These are phyloP conservation scores for Zelleria hepariella DNA, from an alignment of 2,888 invertebrate species.

Conservation along the genomic window DNA sequence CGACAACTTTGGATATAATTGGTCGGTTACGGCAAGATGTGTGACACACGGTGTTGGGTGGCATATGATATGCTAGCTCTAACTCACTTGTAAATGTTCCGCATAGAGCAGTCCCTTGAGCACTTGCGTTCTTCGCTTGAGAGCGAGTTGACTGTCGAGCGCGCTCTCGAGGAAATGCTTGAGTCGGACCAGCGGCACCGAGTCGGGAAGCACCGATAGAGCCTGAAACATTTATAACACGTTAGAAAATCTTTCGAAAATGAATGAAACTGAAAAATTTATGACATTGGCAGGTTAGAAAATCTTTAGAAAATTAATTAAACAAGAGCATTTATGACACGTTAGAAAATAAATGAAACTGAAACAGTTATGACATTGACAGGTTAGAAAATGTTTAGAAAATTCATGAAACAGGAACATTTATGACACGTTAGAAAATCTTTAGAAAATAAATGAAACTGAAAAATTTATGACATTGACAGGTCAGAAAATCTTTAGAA, in stretches of 20 bases:
- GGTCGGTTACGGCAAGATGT: too few relatives aligned
- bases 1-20: too few relatives aligned
- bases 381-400: too few relatives aligned
- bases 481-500: not conserved
- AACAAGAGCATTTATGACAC: too few relatives aligned
- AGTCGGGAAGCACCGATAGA: conserved; percentile 84
- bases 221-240: conserved; percentile 53
- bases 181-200: conserved; percentile 82
- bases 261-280: too few relatives aligned
- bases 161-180: conserved; percentile 86
- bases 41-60: too few relatives aligned
- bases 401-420: conserved; percentile 68
- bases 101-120: conserved; percentile 87
- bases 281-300: too few relatives aligned
- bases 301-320: too few relatives aligned
- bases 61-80: too few relatives aligned
- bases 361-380: not conserved
- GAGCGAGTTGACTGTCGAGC: conserved; percentile 79
- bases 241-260: not conserved
- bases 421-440: not conserved
- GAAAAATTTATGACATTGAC: not conserved
- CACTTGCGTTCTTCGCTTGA: conserved; percentile 81
- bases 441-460: not conserved
- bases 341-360: too few relatives aligned
- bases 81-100: conserved; percentile 83